Percentiles rank a stretch among this genome's conserved stretches.
These are phyloP conservation scores for Leptoteleia sp. DNA, from an alignment of 1,140 invertebrate species.

Conservation along the genomic window DNA sequence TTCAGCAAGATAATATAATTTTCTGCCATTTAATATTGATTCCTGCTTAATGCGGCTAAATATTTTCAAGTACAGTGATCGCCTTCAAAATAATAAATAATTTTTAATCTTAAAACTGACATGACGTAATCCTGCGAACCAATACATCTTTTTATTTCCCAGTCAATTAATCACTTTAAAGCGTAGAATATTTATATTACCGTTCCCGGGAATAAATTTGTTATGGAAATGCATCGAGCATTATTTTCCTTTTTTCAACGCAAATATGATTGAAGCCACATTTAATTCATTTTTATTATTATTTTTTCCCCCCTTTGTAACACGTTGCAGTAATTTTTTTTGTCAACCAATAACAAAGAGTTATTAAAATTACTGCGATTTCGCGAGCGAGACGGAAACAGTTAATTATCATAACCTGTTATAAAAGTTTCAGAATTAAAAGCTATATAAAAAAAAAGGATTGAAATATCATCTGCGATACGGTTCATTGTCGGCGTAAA, in stretches of 20 bases:
- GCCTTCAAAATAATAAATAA: too few relatives aligned
- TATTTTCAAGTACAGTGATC: too few relatives aligned
- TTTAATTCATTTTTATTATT: too few relatives aligned
- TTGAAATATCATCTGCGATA: slow-evolving; percentile 12
- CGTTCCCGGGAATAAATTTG: slow-evolving; percentile 1
- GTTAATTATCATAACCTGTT: slow-evolving; percentile 43
- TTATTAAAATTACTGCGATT: slow-evolving; percentile 12
- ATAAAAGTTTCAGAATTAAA: slow-evolving; percentile 40
- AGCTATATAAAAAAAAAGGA: slow-evolving; percentile 24
- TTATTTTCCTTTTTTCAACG: slow-evolving; percentile 2
- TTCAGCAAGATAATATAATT: too few relatives aligned
- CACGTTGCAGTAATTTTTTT: slow-evolving; percentile 4
- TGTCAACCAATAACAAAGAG: slow-evolving; percentile 3
- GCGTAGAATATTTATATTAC: neutral
- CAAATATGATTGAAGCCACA: neutral
- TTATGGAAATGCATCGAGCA: slow-evolving; percentile 1
- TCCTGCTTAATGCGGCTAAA: too few relatives aligned
- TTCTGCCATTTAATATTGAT: too few relatives aligned
- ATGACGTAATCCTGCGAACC: too few relatives aligned
- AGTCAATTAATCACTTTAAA: too few relatives aligned
- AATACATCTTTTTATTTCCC: too few relatives aligned
- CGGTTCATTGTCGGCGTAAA: slow-evolving; percentile 15
- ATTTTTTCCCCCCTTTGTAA: too few relatives aligned
- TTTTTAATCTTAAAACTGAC: too few relatives aligned
- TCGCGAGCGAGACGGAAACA: neutral